Base-by-base conservation (phyloP, 2,113 vertebrate species). In the Hassar affinis region DNA sequence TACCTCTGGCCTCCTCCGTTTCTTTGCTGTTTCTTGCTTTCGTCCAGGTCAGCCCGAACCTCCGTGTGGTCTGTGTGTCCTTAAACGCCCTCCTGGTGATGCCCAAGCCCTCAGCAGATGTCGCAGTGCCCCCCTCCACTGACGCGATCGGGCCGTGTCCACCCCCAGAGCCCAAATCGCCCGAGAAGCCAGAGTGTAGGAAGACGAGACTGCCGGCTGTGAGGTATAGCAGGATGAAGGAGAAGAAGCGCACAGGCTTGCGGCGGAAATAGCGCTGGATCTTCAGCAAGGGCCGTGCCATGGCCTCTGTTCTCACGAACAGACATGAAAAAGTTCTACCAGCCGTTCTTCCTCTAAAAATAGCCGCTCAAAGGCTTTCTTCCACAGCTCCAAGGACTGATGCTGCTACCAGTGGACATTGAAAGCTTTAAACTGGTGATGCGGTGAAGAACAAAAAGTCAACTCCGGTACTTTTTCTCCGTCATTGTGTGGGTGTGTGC, bases 201-300 rank as follows among this genome's bases (percentile, higher is more conserved):
- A 98, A 97, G 71, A 98, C 95, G 3, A 99, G 91, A 85, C 97
- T 98, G 25, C 98, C 97, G 0, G 98, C 97, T 0, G 94, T 96
- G 93, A 98, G 90, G 93, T 99, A 99, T 77, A 99, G 94, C 22
- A 96, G 95, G 90, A 98, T 94, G 89, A 99, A 94, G 2, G 96
- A 96, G 87, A 98, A 96, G 93, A 98, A 98, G 10, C 97, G 95
- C 62, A 98, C 86, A 0, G 98, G 98, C 84, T 93, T 98, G 81
- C 97, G 92, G 86, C 95, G 94, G 90, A 99, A 96, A 86, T 95
- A 98, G 77, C 97, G 95, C 90, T 98, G 97, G 90, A 99, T 95
- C 88, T 95, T 98, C 72, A 97, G 90, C 93, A 96, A 90, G 87
- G 96, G 89, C 88, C 96, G 96, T 93, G 95, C 96, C 97, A 99